phyloP scores from a whole-genome alignment of 1,140 invertebrate genomes.

The Apis florea region DNA sequence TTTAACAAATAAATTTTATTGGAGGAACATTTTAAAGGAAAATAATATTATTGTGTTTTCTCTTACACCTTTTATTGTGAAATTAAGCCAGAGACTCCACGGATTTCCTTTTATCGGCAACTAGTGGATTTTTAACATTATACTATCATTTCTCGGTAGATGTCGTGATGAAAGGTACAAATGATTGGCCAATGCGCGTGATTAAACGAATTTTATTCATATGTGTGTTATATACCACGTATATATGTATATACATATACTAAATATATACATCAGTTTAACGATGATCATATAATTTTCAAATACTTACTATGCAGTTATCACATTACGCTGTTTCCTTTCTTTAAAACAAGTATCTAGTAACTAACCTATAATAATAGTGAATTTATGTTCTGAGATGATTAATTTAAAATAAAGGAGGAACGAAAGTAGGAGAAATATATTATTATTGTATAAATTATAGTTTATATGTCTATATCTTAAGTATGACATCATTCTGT shows the following conservation, averaged over 20 bases:
- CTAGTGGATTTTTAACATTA: constrained; percentile 60
- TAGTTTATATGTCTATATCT: background rate
- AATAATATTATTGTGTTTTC: constrained; percentile 7
- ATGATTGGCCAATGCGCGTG: constrained; percentile 38
- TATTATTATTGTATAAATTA: background rate
- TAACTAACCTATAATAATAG: constrained; percentile 1
- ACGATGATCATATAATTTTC: background rate
- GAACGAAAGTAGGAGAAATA: background rate
- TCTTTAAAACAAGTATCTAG: background rate
- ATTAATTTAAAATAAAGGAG: background rate
- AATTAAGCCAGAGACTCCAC: constrained; percentile 57
- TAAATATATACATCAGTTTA: background rate
- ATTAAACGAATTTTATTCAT: constrained; percentile 28
- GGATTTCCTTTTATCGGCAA: constrained; percentile 76
- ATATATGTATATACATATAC: background rate
- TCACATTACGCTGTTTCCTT: background rate
- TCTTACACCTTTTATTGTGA: constrained; percentile 53
- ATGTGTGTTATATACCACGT: background rate
- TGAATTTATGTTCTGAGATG: background rate
- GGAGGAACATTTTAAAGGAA: background rate
- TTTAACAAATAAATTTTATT: constrained; percentile 41
- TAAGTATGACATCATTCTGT: background rate
- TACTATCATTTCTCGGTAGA: constrained; percentile 51
- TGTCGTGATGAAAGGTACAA: constrained; percentile 44
- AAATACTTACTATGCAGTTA: background rate